Conservation (phyloP, 1,140 invertebrate species). For the Scylla paramamosain region DNA sequence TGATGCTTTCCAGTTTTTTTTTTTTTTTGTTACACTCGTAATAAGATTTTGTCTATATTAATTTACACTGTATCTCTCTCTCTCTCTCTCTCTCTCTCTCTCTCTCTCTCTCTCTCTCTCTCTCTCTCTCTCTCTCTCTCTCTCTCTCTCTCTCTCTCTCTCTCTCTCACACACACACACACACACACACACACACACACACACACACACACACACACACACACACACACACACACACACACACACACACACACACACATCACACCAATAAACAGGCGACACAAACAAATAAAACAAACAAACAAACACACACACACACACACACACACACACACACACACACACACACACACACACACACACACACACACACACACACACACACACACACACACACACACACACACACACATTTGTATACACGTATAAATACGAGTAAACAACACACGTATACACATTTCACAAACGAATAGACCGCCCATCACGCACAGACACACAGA, state of each 20-base stretch:
- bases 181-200: not conserved
- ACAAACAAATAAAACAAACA: not conserved
- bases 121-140: conserved; percentile 3
- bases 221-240: conserved; percentile 43
- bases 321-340: conserved; percentile 1
- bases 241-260: conserved; percentile 38
- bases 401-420: not conserved
- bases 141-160: not conserved
- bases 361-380: conserved; percentile 43
- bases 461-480: not conserved
- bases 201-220: conserved; percentile 22
- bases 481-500: conserved; percentile 10
- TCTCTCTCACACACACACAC: not conserved
- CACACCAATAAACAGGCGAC: not conserved
- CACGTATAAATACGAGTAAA: not conserved
- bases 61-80: no score
- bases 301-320: not conserved
- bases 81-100: no score
- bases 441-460: not conserved
- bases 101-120: conserved; percentile 5
- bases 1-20: no score
- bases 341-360: conserved; percentile 43
- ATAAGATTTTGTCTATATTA: no score
- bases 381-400: not conserved
- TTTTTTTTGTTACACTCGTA: not conserved